A percentile compares a stretch with the other conserved stretches of the same genome.
Evolutionary conservation across 1,140 invertebrate genomes (phyloP).

Genomic region (Euura lappo): DNA sequence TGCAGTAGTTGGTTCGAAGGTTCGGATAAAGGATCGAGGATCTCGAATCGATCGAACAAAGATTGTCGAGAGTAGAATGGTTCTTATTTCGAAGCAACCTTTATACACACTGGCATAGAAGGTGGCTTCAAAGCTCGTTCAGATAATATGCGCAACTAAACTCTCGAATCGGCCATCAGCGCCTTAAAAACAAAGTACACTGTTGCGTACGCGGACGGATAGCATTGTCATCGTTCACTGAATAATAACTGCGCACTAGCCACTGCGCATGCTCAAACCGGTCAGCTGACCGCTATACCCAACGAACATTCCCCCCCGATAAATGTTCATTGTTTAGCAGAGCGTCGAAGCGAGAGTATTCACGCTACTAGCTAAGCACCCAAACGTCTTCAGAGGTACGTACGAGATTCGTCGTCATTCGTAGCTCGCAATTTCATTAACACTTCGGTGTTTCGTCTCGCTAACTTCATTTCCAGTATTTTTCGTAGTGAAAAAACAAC

Average conservation of each 20-base stretch:
- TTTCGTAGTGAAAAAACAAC: neutral
- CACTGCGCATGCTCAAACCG: slow-evolving; percentile 28
- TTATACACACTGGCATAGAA: slow-evolving; percentile 92
- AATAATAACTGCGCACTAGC: neutral
- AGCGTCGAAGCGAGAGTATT: slow-evolving; percentile 62
- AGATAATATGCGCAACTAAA: slow-evolving; percentile 39
- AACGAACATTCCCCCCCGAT: slow-evolving; percentile 20
- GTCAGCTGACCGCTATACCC: slow-evolving; percentile 40
- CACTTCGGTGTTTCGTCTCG: neutral
- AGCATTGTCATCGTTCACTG: neutral
- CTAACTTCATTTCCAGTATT: slow-evolving; percentile 5
- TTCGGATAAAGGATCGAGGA: slow-evolving; percentile 8
- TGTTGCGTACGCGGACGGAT: slow-evolving; percentile 11
- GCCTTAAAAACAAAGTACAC: slow-evolving; percentile 28
- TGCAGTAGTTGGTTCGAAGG: neutral
- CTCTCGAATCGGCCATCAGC: slow-evolving; percentile 23
- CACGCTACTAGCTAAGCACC: slow-evolving; percentile 51
- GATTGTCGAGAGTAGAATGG: slow-evolving; percentile 22
- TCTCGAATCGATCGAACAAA: slow-evolving; percentile 6
- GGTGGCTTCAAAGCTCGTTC: slow-evolving; percentile 51
- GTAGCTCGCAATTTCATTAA: no score
- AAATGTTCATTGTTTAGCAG: slow-evolving; percentile 50
- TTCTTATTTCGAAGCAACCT: slow-evolving; percentile 62
- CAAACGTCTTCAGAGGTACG: slow-evolving; percentile 23
- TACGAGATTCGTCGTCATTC: neutral